These are phyloP conservation scores for Spodoptera picta DNA, from an alignment of 2,888 invertebrate species.

Conservation along the genomic window DNA sequence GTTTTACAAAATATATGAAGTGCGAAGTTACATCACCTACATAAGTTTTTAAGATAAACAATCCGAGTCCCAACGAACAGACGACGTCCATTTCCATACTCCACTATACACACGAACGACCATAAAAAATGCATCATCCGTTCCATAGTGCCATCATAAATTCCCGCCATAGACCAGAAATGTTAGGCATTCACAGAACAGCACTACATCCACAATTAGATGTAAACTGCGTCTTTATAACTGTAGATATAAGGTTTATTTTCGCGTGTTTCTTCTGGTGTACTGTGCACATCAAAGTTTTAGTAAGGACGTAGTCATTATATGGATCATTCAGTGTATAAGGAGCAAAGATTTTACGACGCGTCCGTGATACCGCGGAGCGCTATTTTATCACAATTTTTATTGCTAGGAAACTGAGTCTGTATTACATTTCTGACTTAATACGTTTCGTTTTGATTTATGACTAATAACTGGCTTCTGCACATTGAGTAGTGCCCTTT, in stretches of 20 bases:
- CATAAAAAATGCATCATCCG: slow-evolving; percentile 49
- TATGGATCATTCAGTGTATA: slow-evolving; percentile 76
- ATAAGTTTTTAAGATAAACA: not conserved
- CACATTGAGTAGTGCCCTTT: slow-evolving; percentile 5
- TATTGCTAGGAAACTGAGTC: slow-evolving; percentile 64
- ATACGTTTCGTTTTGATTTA: slow-evolving; percentile 30
- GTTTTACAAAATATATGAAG: too few species aligned
- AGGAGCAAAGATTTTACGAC: slow-evolving; percentile 79
- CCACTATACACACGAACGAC: slow-evolving; percentile 11
- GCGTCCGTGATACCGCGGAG: slow-evolving; percentile 63
- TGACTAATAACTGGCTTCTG: slow-evolving; percentile 9
- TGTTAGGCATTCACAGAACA: slow-evolving; percentile 53
- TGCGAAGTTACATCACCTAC: not conserved
- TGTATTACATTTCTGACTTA: slow-evolving; percentile 34
- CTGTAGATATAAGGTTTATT: too few species aligned
- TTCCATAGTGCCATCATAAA: slow-evolving; percentile 51
- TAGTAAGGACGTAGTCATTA: slow-evolving; percentile 70
- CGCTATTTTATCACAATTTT: slow-evolving; percentile 73
- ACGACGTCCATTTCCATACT: not conserved
- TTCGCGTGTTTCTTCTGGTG: too few species aligned
- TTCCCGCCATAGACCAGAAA: slow-evolving; percentile 54
- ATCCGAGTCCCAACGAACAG: not conserved
- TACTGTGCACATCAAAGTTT: slow-evolving; percentile 68
- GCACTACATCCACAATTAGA: too few species aligned
- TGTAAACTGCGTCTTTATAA: too few species aligned